Evolutionary conservation across 2,113 vertebrate species (phyloP), one percentile per base, ranked within the genome.

Genomic region (Bufo gargarizans): DNA sequence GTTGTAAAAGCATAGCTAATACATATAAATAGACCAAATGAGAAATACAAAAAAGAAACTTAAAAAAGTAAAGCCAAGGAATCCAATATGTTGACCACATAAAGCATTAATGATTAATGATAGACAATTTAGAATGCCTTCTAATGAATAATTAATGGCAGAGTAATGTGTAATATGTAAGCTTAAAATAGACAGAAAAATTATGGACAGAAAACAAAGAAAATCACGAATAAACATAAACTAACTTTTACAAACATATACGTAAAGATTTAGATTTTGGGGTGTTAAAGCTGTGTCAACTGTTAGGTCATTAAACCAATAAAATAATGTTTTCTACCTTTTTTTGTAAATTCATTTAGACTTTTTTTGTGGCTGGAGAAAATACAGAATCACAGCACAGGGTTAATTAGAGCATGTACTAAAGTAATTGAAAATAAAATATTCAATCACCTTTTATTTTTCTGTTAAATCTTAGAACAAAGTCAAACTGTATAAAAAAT

Each of bases 21-120:
- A 58, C 56, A n/a, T 45, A 45, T 16, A 19, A 4, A 45, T 12
- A 45, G 69, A 45, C 69, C 33, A 45, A 72, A 45, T 16, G 12
- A 43, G 13, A 33, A 16, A 45, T 45, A 13, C 69, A 72, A 72
- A 72, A 72, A 16, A 72, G 69, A 16, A 72, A 72, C 33, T 72
- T 45, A 43, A 45, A 72, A 71, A 33, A 45, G 33, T 3, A 43
- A 72, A 45, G 13, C 43, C 33, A 1, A 72, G 22, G 69, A 45
- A 72, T 71, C 33, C 69, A 72, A 72, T 72, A 72, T 72, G 69
- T 72, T 72, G 43, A 72, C 69, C 33, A 72, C 45, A 72, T 45
- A 72, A 45, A 72, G 33, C 22, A 45, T 72, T 72, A 72, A 72
- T 72, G 69, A 72, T 72, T 72, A 72, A 72, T 72, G 69, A 72